Evolutionary conservation across 37 sponge, comb jelly and placozoan species (phyloP), one percentile per base, ranked within the genome.

Genomic region (Haliclona indistincta): DNA sequence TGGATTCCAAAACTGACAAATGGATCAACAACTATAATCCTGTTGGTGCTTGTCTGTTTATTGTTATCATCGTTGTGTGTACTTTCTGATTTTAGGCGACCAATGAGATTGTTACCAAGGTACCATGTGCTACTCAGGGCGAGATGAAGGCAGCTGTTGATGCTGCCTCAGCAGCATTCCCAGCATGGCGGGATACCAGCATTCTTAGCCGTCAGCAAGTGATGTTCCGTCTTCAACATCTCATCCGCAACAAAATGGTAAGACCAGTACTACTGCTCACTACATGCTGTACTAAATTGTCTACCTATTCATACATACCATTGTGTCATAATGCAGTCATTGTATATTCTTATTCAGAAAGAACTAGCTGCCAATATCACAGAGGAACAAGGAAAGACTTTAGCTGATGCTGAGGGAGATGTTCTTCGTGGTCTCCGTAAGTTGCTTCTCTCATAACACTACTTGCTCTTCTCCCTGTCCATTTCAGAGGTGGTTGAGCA

Each of bases 351-450:
- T 7, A 67, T 19, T 30, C 65, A 93, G 87, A 74, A 38, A 19
- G 75, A 82, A 47, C 43, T 93, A 39, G 90, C 83, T 58, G 42
- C 60, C n/a, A 45, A 55, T 52, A 83, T 97, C 32, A 97, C 99
- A 0, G 49, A 38, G 77, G 99, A 97, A 54, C 99, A 97, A 67
- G 99, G 99, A n/a, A 97, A 97, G 83, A 97, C 95, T 3, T 70
- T 95, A 15, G 85, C 91, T 30, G 99, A 97, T 80, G 99, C 99
- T 0, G 99, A 95, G 76, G 99, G 99, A 44, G 99, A 97, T 72
- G 90, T 97, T 22, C 33, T 92, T 29, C 53, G 99, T 39, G 99
- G 99, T 0, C 91, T 97, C 30, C 99, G 91, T 90, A 64, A 67
- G 88, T 80, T n/a, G 15, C 8, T 28, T 25, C 63, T 25, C 25